Evolutionary conservation across 2,888 invertebrate genomes (phyloP), one percentile per base, ranked within the genome.

Genomic region (Hymenopus coronatus): DNA sequence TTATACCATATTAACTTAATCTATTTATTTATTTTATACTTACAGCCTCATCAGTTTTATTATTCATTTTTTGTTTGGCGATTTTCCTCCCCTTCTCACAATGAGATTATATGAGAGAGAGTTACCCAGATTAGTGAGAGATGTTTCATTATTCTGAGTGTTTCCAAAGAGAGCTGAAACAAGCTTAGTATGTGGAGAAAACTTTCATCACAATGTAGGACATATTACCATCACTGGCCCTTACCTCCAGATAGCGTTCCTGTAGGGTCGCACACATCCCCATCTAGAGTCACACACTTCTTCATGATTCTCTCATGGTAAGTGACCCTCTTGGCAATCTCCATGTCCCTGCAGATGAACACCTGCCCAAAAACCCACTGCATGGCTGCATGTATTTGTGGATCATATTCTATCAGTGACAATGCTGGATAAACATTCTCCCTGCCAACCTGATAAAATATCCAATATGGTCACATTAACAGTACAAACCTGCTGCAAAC

Each of bases 191-290:
- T n/a, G n/a, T n/a, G n/a, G n/a, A n/a, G n/a, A n/a, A n/a, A n/a
- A n/a, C n/a, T n/a, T n/a, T n/a, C n/a, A n/a, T n/a, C n/a, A n/a
- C n/a, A n/a, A n/a, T n/a, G n/a, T n/a, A n/a, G n/a, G n/a, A n/a
- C n/a, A n/a, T n/a, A n/a, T n/a, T n/a, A n/a, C n/a, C n/a, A 33
- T 14, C 15, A 85, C 40, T 27, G 28, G 85, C 15, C 20, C 85
- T 89, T 95, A 92, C 99, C 99, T 92, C 99, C 99, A 89, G 97
- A 96, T 81, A 99, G 94, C 14, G 97, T 97, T 91, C 99, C 99
- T 88, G 96, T 94, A 0, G 99, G 98, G 93, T 98, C 98, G 91
- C 97, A 96, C 81, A 97, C 96, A 93, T 99, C 99, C 0, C 99
- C 99, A 91, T 98, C 98, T 7, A 98, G 93, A 1, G 99, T 99